Evolutionary conservation across 2,797 vertebrate genomes (phyloP), one percentile per base, ranked within the genome.

Genomic region (Phoxinus dragarum): DNA sequence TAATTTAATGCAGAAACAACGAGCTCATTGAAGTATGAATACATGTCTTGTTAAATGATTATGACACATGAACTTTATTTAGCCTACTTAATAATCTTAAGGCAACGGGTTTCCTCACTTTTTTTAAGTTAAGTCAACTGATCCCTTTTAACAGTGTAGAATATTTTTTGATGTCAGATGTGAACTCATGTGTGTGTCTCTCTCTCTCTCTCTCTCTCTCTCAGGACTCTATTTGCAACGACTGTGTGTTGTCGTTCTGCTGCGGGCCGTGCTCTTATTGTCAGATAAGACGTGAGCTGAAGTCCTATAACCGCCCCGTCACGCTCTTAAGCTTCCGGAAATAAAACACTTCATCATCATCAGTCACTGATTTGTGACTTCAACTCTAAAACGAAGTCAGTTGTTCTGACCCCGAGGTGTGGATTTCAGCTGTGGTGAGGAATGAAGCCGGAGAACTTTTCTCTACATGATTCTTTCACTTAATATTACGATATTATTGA

Each of bases 261-360:
- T 96, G 94, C 7, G 71, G 82, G 10, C 90, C 94, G 4, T 95
- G 95, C 88, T 90, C 87, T 81, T 94, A 93, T 93, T 94, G 94
- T 80, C 95, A 95, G 87, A 90, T 95, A 7, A 88, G 93, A 0
- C 92, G 93, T 40, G 94, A 95, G 85, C 90, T 95, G 68, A 93
- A 94, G 86, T 79, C 44, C 1, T 5, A 21, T 80, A 44, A 52
- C 76, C 84, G 88, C 49, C 86, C 92, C 11, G 81, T 94, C 47
- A 89, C 88, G 9, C 87, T 91, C 7, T n/a, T 93, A 81, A 90
- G 40, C 86, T 82, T 52, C 40, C 11, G 40, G 0, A 84, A 80
- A 90, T 90, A 78, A 89, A 40, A 6, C 27, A 42, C 64, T 61
- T 27, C 40, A 17, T 12, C 73, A 54, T 16, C 61, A 36, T 1